Evolutionary conservation across 2,888 invertebrate genomes (phyloP).

Genomic region (Epinotia demarniana): DNA sequence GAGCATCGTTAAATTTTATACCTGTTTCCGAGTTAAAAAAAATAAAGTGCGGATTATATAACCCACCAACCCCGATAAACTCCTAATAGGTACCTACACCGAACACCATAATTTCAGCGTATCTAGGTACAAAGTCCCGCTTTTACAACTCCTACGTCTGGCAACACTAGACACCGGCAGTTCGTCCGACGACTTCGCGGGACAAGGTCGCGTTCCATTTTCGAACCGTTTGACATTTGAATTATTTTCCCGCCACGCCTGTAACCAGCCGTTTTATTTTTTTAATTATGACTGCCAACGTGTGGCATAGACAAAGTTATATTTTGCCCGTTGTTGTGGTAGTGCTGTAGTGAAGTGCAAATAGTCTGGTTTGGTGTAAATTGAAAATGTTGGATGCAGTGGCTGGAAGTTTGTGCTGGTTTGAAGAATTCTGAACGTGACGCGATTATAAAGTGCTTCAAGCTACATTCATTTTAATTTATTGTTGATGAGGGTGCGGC

Average conservation of each 20-base stretch:
- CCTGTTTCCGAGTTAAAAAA: neutral
- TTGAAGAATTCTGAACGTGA: constrained; percentile 31
- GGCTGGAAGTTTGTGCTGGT: constrained; percentile 31
- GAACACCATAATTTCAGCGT: constrained; percentile 15
- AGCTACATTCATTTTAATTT: constrained; percentile 26
- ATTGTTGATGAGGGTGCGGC: neutral
- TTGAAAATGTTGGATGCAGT: constrained; percentile 44
- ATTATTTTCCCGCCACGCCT: constrained; percentile 53
- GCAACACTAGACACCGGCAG: constrained; percentile 48
- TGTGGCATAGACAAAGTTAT: constrained; percentile 25
- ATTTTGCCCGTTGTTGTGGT: constrained; percentile 16
- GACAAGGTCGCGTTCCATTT: constrained; percentile 52
- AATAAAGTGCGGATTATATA: neutral
- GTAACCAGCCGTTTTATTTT: constrained; percentile 40
- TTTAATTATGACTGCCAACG: constrained; percentile 1
- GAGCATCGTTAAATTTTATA: neutral
- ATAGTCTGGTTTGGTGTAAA: constrained; percentile 22
- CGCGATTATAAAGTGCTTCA: constrained; percentile 25
- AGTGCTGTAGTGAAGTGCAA: constrained; percentile 24
- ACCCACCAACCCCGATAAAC: constrained; percentile 1
- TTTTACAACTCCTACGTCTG: constrained; percentile 26
- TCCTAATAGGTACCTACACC: neutral
- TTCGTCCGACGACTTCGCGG: constrained; percentile 50
- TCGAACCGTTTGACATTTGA: constrained; percentile 46
- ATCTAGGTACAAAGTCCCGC: constrained; percentile 6